phyloP scores from a whole-genome alignment of 2,888 invertebrate species.

The Electrophaes corylata region DNA sequence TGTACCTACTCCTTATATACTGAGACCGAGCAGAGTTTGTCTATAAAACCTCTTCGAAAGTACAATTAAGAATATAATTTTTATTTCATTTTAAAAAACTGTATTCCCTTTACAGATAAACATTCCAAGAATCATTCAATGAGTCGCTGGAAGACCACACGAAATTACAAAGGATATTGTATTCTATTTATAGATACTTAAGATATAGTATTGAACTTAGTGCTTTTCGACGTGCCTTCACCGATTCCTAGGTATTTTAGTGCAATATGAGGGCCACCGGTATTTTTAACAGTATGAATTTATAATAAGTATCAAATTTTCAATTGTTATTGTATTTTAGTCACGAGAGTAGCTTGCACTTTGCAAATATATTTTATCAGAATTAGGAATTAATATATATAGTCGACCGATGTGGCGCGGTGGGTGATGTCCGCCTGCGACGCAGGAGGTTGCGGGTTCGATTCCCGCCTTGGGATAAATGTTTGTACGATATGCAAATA shows the following conservation, averaged over 20 bases:
- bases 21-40: no score
- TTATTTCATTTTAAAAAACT: no score
- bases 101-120: constrained; percentile 36
- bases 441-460: no score
- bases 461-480: no score
- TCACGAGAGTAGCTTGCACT: constrained; percentile 34
- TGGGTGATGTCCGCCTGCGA: no score
- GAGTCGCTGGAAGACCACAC: constrained; percentile 43
- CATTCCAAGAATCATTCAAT: constrained; percentile 44
- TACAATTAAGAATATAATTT: no score
- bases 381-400: no score
- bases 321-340: constrained; percentile 26
- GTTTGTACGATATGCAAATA: no score
- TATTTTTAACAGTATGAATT: constrained; percentile 25
- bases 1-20: no score
- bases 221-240: constrained; percentile 71
- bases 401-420: no score
- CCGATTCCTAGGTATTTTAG: constrained; percentile 64
- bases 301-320: constrained; percentile 22
- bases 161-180: constrained; percentile 42
- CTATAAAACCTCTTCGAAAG: no score
- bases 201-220: constrained; percentile 40
- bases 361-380: constrained; percentile 16
- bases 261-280: constrained; percentile 53
- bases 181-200: constrained; percentile 41